phyloP scores from a whole-genome alignment of 2,113 vertebrate species.

The Rhegmatorhina hoffmannsi region DNA sequence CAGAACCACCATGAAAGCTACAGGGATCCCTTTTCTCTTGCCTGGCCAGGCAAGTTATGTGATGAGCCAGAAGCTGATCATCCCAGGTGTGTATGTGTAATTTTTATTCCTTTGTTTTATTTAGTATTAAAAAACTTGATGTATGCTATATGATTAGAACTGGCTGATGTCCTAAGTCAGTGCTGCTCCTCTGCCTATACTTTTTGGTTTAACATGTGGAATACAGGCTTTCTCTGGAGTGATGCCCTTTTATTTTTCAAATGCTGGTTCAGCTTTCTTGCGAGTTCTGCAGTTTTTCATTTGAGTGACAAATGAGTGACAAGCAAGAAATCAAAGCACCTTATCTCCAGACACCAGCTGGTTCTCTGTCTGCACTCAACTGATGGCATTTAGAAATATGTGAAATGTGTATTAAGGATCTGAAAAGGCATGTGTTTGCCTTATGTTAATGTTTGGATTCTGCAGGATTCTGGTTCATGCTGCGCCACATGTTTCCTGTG shows the following conservation, averaged over 20 bases:
- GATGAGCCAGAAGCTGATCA: not conserved
- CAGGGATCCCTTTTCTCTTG: not conserved
- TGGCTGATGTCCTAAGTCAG: not conserved
- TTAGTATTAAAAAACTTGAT: not conserved
- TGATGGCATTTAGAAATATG: not conserved
- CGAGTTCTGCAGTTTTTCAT: not conserved
- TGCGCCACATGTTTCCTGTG: not conserved
- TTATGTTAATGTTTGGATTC: not conserved
- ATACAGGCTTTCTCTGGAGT: not conserved
- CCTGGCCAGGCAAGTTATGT: not conserved
- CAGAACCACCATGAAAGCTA: not conserved
- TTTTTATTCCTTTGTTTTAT: not conserved
- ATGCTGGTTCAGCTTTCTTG: not conserved
- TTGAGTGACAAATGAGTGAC: constrained; percentile 15
- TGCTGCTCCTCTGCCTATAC: not conserved
- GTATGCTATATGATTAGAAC: not conserved
- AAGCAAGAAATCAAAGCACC: constrained; percentile 16
- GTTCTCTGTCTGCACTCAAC: constrained; percentile 28
- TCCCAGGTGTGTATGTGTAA: not conserved
- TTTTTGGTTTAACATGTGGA: not conserved
- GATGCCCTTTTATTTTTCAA: constrained; percentile 35
- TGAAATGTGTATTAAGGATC: constrained; percentile 22
- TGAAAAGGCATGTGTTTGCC: constrained; percentile 5
- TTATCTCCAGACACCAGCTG: constrained; percentile 45
- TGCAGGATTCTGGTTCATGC: not conserved